A percentile compares a stretch with the other conserved stretches of the same genome.
phyloP scores from a whole-genome alignment of 2,113 vertebrate genomes.

The Sprattus sprattus region DNA sequence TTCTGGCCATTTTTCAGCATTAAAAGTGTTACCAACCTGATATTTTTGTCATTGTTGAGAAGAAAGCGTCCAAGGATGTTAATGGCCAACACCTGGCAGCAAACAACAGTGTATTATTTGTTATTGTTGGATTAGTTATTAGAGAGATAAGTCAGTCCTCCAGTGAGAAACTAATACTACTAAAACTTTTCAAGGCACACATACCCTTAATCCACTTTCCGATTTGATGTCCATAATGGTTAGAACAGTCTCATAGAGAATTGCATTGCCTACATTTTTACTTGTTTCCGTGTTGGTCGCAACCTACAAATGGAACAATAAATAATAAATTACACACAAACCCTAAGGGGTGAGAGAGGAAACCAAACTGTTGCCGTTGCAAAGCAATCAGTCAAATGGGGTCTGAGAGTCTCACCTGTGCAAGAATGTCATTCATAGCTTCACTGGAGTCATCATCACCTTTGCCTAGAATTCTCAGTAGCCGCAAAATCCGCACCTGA shows the following conservation, averaged over 20 bases:
- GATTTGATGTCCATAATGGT: conserved; percentile 99
- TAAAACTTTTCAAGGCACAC: conserved; percentile 49
- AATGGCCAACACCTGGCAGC: conserved; percentile 91
- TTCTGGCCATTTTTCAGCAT: neutral
- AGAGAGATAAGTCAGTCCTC: neutral
- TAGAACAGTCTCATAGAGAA: conserved; percentile 97
- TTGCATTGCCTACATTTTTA: conserved; percentile 99
- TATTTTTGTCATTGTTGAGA: conserved; percentile 99
- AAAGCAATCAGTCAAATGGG: neutral
- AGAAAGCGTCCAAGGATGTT: conserved; percentile 98
- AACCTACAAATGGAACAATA: conserved; percentile 71
- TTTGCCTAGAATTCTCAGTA: conserved; percentile 95
- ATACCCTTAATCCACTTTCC: conserved; percentile 94
- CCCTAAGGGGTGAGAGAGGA: neutral
- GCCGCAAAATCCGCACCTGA: conserved; percentile 95
- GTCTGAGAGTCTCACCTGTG: conserved; percentile 79
- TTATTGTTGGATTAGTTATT: neutral
- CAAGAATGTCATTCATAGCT: conserved; percentile 99
- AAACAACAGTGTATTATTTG: conserved; percentile 35
- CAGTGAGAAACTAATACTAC: neutral
- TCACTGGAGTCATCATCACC: conserved; percentile 98
- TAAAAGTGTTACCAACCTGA: conserved; percentile 73
- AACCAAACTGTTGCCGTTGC: neutral
- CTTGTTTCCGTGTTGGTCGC: conserved; percentile 99
- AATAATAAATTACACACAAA: neutral